Evolutionary conservation across 2,888 invertebrate species (phyloP).

Genomic region (Hirtodrosophila cameraria): DNA sequence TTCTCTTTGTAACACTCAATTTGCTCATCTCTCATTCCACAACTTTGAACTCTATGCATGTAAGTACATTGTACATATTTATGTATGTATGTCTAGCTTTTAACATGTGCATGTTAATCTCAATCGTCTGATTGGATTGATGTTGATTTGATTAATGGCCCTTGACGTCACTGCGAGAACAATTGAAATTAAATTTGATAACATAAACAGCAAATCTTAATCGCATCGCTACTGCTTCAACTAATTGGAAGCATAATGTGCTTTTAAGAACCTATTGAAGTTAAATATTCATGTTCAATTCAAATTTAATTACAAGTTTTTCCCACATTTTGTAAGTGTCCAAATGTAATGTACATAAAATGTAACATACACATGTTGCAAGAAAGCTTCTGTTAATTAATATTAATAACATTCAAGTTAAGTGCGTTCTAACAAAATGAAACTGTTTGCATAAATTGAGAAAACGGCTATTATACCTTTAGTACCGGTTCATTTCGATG

Average conservation of each 20-base stretch:
- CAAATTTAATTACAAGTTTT: slow-evolving; percentile 30
- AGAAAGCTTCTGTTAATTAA: slow-evolving; percentile 10
- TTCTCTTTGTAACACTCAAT: background rate
- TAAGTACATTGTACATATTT: background rate
- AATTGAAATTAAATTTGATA: slow-evolving; percentile 21
- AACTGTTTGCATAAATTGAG: slow-evolving; percentile 7
- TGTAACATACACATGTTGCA: background rate
- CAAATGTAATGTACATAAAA: background rate
- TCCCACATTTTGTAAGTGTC: slow-evolving; percentile 1
- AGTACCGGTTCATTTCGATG: slow-evolving; percentile 18
- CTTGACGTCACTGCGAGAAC: slow-evolving; percentile 27
- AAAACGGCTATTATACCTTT: slow-evolving; percentile 24
- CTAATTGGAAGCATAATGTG: no score
- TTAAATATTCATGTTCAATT: background rate
- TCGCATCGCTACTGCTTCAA: no score
- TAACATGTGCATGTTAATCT: slow-evolving; percentile 7
- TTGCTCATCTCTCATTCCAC: no score
- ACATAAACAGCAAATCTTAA: background rate
- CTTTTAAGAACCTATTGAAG: no score
- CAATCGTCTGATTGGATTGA: background rate
- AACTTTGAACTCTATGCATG: background rate
- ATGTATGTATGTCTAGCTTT: no score
- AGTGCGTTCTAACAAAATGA: slow-evolving; percentile 8
- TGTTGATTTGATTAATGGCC: slow-evolving; percentile 11
- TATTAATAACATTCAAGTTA: slow-evolving; percentile 10